A percentile compares a stretch with the other conserved stretches of the same genome.
Conservation (phyloP, 2,797 vertebrate genomes). For the Sylvia borin region DNA sequence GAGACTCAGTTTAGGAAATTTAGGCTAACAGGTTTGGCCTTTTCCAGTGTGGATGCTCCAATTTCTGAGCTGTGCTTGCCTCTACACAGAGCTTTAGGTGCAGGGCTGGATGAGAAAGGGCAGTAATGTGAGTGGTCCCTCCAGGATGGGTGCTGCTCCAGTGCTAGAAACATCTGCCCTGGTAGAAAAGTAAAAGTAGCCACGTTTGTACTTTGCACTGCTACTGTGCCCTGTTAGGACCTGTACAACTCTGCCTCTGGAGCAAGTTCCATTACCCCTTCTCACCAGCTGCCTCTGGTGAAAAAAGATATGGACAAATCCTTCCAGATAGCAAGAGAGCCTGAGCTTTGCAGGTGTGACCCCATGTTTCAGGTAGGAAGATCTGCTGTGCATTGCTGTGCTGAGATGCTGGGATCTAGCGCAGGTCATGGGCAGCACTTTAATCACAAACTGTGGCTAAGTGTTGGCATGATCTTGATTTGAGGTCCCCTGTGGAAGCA, state of each 20-base stretch:
- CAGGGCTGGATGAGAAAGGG: accelerated
- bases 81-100: neutral
- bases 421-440: neutral
- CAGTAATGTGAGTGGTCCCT: neutral
- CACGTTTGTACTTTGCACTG: neutral
- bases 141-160: neutral
- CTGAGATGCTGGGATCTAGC: neutral
- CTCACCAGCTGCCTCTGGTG: neutral
- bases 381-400: neutral
- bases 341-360: neutral
- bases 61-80: neutral
- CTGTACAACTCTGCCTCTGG: neutral
- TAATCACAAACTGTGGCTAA: neutral
- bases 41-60: accelerated
- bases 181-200: neutral
- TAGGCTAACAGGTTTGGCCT: accelerated
- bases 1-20: neutral
- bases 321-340: neutral
- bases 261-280: neutral
- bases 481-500: neutral
- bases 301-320: neutral
- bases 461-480: neutral
- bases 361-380: neutral
- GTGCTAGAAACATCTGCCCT: neutral
- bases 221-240: neutral